phyloP scores from a whole-genome alignment of 2,113 vertebrate species.

The Astatotilapia flaviijosephi region DNA sequence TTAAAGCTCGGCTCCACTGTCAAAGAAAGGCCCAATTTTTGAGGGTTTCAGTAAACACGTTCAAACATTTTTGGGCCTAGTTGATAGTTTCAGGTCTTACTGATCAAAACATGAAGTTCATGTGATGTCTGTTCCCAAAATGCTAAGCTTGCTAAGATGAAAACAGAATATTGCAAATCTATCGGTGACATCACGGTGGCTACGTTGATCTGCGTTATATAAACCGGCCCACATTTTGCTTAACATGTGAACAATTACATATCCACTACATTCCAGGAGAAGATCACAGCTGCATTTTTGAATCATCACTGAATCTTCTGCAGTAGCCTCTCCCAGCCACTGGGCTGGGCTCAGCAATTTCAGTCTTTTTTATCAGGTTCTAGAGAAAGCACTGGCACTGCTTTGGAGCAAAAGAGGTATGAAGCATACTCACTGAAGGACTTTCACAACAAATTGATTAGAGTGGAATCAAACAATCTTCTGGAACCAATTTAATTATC shows the following conservation, averaged over 20 bases:
- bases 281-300: fast-evolving
- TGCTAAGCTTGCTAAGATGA: not conserved
- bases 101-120: fast-evolving
- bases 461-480: not conserved
- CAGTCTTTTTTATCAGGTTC: not conserved
- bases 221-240: not conserved
- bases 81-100: not conserved
- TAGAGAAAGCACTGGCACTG: not conserved
- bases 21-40: not conserved
- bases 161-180: not conserved
- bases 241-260: not conserved
- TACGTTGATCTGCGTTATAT: fast-evolving
- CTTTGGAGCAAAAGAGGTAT: not conserved
- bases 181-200: not conserved
- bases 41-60: fast-evolving
- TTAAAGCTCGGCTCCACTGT: not conserved
- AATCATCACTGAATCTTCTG: not conserved
- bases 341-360: not conserved
- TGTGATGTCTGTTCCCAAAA: not conserved
- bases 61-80: not conserved
- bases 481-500: not conserved
- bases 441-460: not conserved
- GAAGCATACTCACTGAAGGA: not conserved
- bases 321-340: not conserved
- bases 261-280: not conserved